Evolutionary conservation across 1,140 invertebrate genomes (phyloP).

Genomic region (Epicauta chinensis): DNA sequence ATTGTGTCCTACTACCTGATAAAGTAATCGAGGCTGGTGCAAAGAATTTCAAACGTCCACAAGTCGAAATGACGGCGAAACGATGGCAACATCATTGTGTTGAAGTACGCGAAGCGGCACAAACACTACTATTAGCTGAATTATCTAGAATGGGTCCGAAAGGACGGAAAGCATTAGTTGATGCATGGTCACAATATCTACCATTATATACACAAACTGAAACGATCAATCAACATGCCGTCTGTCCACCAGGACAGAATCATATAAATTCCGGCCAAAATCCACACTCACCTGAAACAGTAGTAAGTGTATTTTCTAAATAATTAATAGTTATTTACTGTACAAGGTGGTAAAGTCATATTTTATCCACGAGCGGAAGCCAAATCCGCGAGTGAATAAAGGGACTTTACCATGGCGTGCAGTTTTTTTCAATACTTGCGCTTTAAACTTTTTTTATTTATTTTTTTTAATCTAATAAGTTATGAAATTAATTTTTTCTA

Average conservation of each 20-base stretch:
- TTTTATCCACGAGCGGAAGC: no score
- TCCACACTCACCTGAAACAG: slow-evolving; percentile 43
- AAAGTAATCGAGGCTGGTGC: slow-evolving; percentile 60
- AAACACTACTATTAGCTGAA: slow-evolving; percentile 91
- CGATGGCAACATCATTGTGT: slow-evolving; percentile 98
- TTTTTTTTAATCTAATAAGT: no score
- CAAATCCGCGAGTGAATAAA: no score
- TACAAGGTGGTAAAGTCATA: no score
- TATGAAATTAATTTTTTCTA: no score
- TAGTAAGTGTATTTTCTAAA: not conserved
- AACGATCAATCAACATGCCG: slow-evolving; percentile 54
- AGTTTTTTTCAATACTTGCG: no score
- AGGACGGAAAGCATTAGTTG: slow-evolving; percentile 86
- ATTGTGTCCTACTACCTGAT: slow-evolving; percentile 93
- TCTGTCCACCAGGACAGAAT: slow-evolving; percentile 30
- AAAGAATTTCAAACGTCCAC: slow-evolving; percentile 81
- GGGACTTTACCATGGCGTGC: no score
- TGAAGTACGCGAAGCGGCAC: slow-evolving; percentile 93
- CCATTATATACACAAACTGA: slow-evolving; percentile 77
- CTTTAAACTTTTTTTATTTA: no score
- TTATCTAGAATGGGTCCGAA: slow-evolving; percentile 82
- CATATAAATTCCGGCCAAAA: slow-evolving; percentile 37
- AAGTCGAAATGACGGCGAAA: slow-evolving; percentile 94
- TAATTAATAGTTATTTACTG: no score
- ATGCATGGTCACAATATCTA: slow-evolving; percentile 91